Conservation (phyloP, 2,888 invertebrate genomes). For the Lapara coniferarum region DNA sequence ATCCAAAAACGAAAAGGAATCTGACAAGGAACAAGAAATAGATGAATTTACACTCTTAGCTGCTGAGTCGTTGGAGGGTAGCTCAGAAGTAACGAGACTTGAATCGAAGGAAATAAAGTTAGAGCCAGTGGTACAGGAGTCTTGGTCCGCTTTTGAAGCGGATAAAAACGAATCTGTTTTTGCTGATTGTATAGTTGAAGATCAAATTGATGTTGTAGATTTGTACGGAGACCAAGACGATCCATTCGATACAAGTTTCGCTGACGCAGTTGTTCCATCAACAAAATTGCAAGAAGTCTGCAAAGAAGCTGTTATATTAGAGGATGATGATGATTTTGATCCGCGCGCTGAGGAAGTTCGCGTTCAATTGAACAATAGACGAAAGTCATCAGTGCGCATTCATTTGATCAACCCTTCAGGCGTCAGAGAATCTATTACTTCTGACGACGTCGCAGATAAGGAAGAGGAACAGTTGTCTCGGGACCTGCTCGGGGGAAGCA, state of each 20-base stretch:
- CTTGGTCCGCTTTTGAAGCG: slow-evolving; percentile 88
- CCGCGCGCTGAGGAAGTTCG: slow-evolving; percentile 85
- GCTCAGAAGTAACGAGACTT: slow-evolving; percentile 78
- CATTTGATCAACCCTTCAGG: slow-evolving; percentile 86
- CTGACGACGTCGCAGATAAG: slow-evolving; percentile 74
- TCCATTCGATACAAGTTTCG: slow-evolving; percentile 94
- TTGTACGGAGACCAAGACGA: slow-evolving; percentile 86
- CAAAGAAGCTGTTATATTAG: slow-evolving; percentile 67
- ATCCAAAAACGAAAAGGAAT: slow-evolving; percentile 35
- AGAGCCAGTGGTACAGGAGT: slow-evolving; percentile 76
- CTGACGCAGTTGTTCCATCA: slow-evolving; percentile 87
- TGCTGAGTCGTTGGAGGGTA: slow-evolving; percentile 87
- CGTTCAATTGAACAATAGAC: slow-evolving; percentile 65
- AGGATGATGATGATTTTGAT: slow-evolving; percentile 85
- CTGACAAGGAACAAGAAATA: slow-evolving; percentile 85
- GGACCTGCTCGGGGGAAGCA: slow-evolving; percentile 90
- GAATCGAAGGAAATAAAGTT: slow-evolving; percentile 68
- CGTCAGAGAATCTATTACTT: slow-evolving; percentile 82
- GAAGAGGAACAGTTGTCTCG: slow-evolving; percentile 74
- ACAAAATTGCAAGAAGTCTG: slow-evolving; percentile 67
- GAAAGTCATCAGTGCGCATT: slow-evolving; percentile 83
- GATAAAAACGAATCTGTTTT: slow-evolving; percentile 74
- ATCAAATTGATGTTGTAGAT: slow-evolving; percentile 73
- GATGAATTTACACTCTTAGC: slow-evolving; percentile 91
- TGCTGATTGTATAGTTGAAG: slow-evolving; percentile 75